Conservation (phyloP, 1,140 invertebrate species). For the fruit fly (Drosophila melanogaster) region DNA sequence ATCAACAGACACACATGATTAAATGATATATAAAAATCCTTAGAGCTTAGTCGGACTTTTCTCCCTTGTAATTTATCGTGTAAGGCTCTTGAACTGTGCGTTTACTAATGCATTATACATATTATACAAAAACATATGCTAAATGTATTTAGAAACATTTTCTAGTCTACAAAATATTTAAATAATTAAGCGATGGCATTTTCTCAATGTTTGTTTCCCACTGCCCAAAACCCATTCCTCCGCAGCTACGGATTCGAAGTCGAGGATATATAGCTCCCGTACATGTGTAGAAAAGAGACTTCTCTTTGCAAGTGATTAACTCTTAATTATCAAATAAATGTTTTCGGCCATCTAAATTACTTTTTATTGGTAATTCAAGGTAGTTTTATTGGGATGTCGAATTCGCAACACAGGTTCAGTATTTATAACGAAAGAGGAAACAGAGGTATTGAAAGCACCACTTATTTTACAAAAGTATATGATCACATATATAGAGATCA, state of each 20-base stretch:
- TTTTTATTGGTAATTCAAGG: conserved; percentile 3
- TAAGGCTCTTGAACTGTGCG: conserved; percentile 51
- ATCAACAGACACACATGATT: conserved; percentile 18
- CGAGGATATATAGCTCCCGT: conserved; percentile 10
- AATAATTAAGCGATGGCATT: conserved; percentile 47
- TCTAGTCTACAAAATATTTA: conserved; percentile 58
- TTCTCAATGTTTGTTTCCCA: conserved; percentile 31
- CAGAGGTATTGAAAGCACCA: too few species aligned
- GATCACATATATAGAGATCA: too few species aligned
- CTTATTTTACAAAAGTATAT: too few species aligned
- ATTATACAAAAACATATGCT: conserved; percentile 54
- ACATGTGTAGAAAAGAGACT: conserved; percentile 30
- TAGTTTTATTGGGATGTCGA: conserved; percentile 10
- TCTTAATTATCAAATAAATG: conserved; percentile 55
- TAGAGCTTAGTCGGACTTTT: conserved; percentile 51
- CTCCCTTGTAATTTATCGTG: conserved; percentile 42
- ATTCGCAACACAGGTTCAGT: not conserved
- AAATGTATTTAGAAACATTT: conserved; percentile 60
- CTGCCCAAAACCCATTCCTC: conserved; percentile 1
- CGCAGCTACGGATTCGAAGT: not conserved
- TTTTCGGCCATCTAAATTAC: conserved; percentile 49
- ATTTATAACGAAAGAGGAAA: too few species aligned
- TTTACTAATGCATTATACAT: conserved; percentile 55
- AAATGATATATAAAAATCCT: conserved; percentile 25
- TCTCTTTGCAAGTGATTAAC: conserved; percentile 18